phyloP scores from a whole-genome alignment of 2,113 vertebrate genomes.

The Halichoerus grypus region DNA sequence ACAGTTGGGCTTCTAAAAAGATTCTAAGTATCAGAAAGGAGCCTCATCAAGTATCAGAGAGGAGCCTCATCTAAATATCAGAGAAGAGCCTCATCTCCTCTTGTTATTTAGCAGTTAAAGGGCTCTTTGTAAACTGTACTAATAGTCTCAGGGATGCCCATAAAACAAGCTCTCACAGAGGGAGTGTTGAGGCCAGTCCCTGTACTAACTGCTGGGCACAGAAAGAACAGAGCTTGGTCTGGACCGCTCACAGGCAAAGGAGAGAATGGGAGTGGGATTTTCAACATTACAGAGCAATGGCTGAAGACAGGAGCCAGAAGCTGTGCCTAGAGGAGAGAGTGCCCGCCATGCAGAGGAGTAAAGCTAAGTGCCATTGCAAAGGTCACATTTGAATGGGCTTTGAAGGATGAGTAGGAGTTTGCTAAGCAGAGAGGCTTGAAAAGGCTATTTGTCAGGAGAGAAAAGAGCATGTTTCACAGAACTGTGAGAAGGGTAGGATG shows the following conservation, averaged over 20 bases:
- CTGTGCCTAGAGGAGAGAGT: neutral
- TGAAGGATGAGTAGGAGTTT: neutral
- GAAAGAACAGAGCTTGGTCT: neutral
- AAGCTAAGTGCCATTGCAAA: too few species aligned
- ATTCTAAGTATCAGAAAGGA: neutral
- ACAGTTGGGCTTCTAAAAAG: neutral
- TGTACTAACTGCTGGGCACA: neutral
- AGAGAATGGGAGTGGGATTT: neutral
- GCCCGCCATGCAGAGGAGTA: neutral
- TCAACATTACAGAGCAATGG: neutral
- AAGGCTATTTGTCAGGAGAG: neutral
- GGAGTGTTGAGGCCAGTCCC: neutral
- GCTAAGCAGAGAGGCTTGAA: neutral
- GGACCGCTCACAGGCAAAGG: neutral
- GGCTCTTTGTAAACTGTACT: neutral
- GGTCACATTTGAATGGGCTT: neutral
- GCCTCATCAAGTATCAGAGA: neutral
- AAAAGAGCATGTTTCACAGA: neutral
- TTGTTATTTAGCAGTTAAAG: neutral
- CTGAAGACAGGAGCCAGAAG: neutral
- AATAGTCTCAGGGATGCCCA: neutral
- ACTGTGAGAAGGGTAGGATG: rapidly evolving
- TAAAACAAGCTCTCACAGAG: neutral
- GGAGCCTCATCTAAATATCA: neutral
- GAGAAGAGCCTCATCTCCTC: neutral